Evolutionary conservation across 2,113 vertebrate genomes (phyloP).

Genomic region (Plectropomus leopardus): DNA sequence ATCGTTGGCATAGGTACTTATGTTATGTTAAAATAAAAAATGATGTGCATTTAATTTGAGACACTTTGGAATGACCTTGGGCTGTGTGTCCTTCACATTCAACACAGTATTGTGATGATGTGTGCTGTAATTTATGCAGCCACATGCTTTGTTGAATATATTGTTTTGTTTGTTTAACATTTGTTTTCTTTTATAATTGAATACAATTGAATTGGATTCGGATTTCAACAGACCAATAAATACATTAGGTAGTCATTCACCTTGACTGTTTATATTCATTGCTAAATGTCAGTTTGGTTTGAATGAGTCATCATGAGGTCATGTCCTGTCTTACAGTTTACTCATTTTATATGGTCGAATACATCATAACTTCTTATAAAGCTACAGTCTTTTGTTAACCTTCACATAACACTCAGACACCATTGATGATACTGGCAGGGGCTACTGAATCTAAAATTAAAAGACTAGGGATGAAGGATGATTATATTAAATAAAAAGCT

Average conservation of each 20-base stretch:
- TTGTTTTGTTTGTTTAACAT: neutral
- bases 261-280: neutral
- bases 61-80: neutral
- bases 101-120: neutral
- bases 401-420: neutral
- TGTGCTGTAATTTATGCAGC: neutral
- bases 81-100: neutral
- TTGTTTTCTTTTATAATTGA: conserved; percentile 1
- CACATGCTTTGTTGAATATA: neutral
- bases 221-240: conserved; percentile 46
- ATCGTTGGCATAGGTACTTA: conserved; percentile 2
- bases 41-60: neutral
- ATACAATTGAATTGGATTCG: conserved; percentile 26
- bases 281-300: neutral
- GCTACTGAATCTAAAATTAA: neutral
- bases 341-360: neutral
- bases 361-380: neutral
- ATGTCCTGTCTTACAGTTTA: conserved; percentile 14
- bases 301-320: conserved; percentile 20
- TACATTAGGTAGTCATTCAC: neutral
- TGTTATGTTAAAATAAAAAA: neutral
- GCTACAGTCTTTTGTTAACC: neutral
- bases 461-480: neutral
- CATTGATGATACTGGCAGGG: neutral
- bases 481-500: neutral